Evolutionary conservation across 2,797 vertebrate genomes (phyloP), one percentile per base, ranked within the genome.

Genomic region (Manis crassicaudata): DNA sequence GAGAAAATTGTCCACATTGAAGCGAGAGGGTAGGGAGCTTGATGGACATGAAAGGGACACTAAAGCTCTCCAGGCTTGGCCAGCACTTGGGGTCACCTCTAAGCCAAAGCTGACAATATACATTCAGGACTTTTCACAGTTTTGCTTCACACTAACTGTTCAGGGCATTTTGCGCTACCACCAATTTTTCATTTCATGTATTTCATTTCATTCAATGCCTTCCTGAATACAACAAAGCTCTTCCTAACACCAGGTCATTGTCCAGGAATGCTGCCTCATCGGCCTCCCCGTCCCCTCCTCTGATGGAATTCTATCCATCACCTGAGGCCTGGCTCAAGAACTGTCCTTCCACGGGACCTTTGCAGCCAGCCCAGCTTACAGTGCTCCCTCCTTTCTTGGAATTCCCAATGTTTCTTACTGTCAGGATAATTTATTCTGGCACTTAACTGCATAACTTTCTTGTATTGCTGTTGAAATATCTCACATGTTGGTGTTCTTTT

Each of bases 341-440:
- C 29, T 23, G 2, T 50, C 76, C 65, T 50, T 25, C 72, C 43
- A 25, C 46, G 23, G 72, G 29, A 40, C 10, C 75, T 72, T 32
- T 2, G 1, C 52, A 58, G 27, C 7, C 43, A 75, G 46, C 12
- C 56, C 12, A 50, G 79, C 29, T 77, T 60, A 35, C 6, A 14
- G 10, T 20, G 13, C 23, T n/a, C 63, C 72, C 50, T 35, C 72
- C 65, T 83, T 81, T 37, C 67, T 76, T 50, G 85, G 83, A 93
- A 84, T 90, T 46, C 70, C n/a, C 81, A 68, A 17, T 90, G 89
- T 43, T 94, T 90, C 56, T 79, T 67, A 40, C 32, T 70, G 52
- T 63, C 89, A 82, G 79, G 21, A 43, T 73, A 79, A 87, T 90
- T 79, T 85, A 87, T 89, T 88, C 70, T 46, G 23, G 65, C 72